Evolutionary conservation across 1,140 invertebrate genomes (phyloP).

Genomic region (Meloidogyne hapla): DNA sequence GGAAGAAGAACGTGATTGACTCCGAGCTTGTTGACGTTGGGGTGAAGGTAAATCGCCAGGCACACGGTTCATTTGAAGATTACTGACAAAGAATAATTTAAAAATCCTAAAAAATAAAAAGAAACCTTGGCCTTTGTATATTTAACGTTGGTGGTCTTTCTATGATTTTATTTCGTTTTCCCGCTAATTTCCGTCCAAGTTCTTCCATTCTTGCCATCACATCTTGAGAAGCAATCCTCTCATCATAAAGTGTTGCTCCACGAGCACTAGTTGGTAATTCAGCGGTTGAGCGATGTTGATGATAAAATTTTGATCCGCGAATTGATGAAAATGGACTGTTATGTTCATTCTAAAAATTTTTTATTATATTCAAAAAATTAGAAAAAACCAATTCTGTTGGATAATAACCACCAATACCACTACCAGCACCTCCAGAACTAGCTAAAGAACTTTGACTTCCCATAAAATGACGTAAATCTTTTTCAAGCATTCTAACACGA

Average conservation of each 20-base stretch:
- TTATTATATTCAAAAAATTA: neutral
- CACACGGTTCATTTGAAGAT: neutral
- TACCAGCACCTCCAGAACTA: constrained; percentile 7
- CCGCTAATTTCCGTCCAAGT: constrained; percentile 33
- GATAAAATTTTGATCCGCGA: constrained; percentile 5
- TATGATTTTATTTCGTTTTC: constrained; percentile 25
- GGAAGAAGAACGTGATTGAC: constrained; percentile 24
- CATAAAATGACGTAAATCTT: constrained; percentile 35
- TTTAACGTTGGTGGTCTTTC: neutral
- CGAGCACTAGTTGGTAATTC: constrained; percentile 43
- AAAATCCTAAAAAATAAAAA: neutral
- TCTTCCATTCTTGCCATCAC: constrained; percentile 38
- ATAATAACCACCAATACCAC: neutral
- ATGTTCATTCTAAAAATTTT: neutral
- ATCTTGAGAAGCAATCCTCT: neutral
- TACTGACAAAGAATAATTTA: neutral
- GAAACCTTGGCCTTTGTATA: neutral
- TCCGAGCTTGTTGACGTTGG: neutral
- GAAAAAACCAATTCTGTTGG: neutral
- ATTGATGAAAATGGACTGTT: constrained; percentile 21
- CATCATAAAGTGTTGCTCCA: constrained; percentile 33
- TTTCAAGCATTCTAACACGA: constrained; percentile 36
- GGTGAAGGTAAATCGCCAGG: neutral
- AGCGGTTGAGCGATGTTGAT: constrained; percentile 27
- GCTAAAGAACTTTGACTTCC: constrained; percentile 29